A percentile compares a stretch with the other conserved stretches of the same genome.
These are phyloP conservation scores for Eubasilissa regina DNA, from an alignment of 1,140 invertebrate genomes.

Conservation along the genomic window DNA sequence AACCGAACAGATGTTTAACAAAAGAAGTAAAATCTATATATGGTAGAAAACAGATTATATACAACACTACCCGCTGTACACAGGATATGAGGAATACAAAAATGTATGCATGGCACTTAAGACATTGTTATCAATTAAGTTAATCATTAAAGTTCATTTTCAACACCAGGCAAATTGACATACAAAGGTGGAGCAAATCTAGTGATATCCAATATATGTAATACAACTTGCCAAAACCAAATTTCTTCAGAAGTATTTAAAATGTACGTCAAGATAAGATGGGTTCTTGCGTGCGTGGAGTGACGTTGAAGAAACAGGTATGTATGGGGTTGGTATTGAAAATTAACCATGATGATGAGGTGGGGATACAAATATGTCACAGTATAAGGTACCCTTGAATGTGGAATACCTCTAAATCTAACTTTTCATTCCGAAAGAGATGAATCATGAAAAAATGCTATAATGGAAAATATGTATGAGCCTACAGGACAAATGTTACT, in stretches of 20 bases:
- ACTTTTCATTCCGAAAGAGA: constrained; percentile 45
- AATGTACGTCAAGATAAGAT: too few relatives aligned
- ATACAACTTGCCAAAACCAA: too few relatives aligned
- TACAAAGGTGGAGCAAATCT: not conserved
- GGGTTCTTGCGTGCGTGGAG: too few relatives aligned
- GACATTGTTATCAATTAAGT: constrained; percentile 10
- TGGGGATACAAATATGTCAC: constrained; percentile 15
- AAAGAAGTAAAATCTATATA: too few relatives aligned
- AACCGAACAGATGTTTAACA: too few relatives aligned
- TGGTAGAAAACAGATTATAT: too few relatives aligned
- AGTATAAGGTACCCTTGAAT: constrained; percentile 18
- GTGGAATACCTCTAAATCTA: constrained; percentile 49
- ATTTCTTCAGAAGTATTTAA: too few relatives aligned
- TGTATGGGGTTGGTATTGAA: not conserved
- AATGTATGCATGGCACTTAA: constrained; percentile 23
- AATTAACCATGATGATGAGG: not conserved
- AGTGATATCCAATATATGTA: too few relatives aligned
- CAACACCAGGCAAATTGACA: not conserved
- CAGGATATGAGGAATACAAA: constrained; percentile 1
- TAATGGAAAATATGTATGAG: constrained; percentile 51
- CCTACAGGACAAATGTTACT: constrained; percentile 57
- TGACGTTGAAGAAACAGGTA: not conserved
- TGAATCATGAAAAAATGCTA: constrained; percentile 54
- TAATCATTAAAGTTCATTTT: not conserved
- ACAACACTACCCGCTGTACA: not conserved